Conservation (phyloP, 2,113 vertebrate species). For the Pangasianodon gigas region DNA sequence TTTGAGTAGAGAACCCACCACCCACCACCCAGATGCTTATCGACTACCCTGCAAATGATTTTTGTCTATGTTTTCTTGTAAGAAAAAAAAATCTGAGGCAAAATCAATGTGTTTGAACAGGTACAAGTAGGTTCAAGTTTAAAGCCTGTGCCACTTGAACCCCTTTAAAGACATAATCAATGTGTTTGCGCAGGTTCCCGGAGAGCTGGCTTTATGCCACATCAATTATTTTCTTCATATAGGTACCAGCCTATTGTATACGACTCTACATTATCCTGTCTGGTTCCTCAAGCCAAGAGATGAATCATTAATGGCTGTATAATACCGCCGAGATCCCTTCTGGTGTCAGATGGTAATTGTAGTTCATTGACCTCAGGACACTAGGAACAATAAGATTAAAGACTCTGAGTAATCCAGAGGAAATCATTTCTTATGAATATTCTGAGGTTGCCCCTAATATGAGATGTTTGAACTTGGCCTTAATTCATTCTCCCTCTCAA, state of each 20-base stretch:
- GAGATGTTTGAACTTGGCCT: conserved; percentile 68
- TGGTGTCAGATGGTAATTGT: conserved; percentile 69
- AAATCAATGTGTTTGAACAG: conserved; percentile 36
- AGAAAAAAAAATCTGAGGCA: conserved; percentile 9
- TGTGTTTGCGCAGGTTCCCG: conserved; percentile 11
- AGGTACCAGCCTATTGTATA: conserved; percentile 26
- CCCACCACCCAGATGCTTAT: not conserved
- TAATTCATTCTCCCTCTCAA: conserved; percentile 60
- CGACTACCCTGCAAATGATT: not conserved
- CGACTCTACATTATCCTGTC: conserved; percentile 23
- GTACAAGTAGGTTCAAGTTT: conserved; percentile 14
- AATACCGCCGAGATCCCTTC: conserved; percentile 68
- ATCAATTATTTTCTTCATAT: conserved; percentile 40
- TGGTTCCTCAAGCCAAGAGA: conserved; percentile 15
- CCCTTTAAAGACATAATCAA: conserved; percentile 31
- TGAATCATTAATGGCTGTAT: conserved; percentile 58
- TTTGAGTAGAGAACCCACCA: not conserved
- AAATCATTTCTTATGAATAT: conserved; percentile 71
- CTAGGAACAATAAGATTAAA: conserved; percentile 68
- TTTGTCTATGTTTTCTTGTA: conserved; percentile 2
- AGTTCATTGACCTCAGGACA: conserved; percentile 72
- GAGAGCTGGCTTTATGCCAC: not conserved
- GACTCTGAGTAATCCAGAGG: conserved; percentile 62
- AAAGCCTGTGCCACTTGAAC: conserved; percentile 30
- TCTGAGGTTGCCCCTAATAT: conserved; percentile 53